Percentiles rank a stretch among this genome's conserved stretches.
phyloP scores from a whole-genome alignment of 2,888 invertebrate species.

The Pogonocherus hispidulus region DNA sequence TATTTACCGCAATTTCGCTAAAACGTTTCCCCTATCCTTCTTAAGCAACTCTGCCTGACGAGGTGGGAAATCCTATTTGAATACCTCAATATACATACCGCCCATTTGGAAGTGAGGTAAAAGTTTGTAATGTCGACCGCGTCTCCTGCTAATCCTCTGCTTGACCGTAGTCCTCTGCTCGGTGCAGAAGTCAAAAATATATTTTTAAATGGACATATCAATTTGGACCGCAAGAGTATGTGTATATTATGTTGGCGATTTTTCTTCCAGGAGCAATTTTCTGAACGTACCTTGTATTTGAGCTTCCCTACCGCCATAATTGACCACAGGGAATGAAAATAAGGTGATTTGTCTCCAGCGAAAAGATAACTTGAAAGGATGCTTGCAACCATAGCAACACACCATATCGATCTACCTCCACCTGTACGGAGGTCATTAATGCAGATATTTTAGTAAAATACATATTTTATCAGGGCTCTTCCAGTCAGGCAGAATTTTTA shows the following conservation, averaged over 20 bases:
- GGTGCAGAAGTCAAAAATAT: too few species aligned
- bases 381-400: constrained; percentile 39
- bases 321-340: constrained; percentile 36
- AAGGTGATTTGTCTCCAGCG: constrained; percentile 33
- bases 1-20: not conserved
- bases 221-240: too few species aligned
- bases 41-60: constrained; percentile 4
- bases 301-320: too few species aligned
- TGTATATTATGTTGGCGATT: too few species aligned
- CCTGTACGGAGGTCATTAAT: constrained; percentile 24
- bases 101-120: too few species aligned
- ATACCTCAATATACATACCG: not conserved
- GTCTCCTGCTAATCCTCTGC: too few species aligned
- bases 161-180: too few species aligned
- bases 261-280: too few species aligned
- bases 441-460: constrained; percentile 20
- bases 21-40: constrained; percentile 5
- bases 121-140: too few species aligned
- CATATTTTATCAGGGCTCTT: constrained; percentile 9
- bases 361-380: constrained; percentile 34
- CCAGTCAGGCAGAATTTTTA: too few species aligned
- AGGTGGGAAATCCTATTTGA: constrained; percentile 6
- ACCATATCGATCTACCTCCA: constrained; percentile 37
- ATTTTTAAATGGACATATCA: too few species aligned
- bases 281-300: too few species aligned